Evolutionary conservation across 1,140 invertebrate species (phyloP), one percentile per base, ranked within the genome.

Genomic region (Drosophila busckii): DNA sequence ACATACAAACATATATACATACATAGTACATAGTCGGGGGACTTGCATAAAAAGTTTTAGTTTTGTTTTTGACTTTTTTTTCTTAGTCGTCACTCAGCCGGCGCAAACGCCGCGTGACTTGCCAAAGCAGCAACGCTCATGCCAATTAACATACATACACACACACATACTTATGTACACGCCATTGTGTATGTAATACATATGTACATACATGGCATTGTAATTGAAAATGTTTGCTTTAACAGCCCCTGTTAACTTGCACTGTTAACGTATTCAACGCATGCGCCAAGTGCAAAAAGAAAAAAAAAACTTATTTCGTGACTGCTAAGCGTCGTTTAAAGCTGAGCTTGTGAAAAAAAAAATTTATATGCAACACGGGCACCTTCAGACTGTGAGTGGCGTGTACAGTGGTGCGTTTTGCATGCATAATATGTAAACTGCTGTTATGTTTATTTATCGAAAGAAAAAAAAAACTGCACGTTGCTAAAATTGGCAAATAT

Each of bases 401-500:
- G 82, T 80, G 82, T 69, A 41, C 68, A 78, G 59, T 78, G 9
- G 37, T 5, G 10, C 9, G 25, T 32, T 29, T 40, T 26, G 32
- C 15, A 31, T 67, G 23, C 35, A 9, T 26, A 42, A n/a, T 34
- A 28, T 19, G 31, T 26, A 28, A 67, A 73, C 56, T 69, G 73
- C 73, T 80, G 73, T 80, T 80, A 80, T 80, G 69, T 82, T 80
- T 80, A 69, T 78, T 67, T 78, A 78, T 71, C 70, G 60, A 61
- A n/a, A n/a, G n/a, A n/a, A n/a, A n/a, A n/a, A n/a, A 65, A 55
- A 46, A 56, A 66, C 44, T 64, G 35, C 59, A 62, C 55, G 59
- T 67, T 50, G 49, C 70, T 65, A 64, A 75, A n/a, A 76, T 71
- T 75, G 64, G 59, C 64, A 37, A 69, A 17, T 55, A n/a, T n/a